Conservation (phyloP, 2,113 vertebrate species). For the Sigmodon hispidus region DNA sequence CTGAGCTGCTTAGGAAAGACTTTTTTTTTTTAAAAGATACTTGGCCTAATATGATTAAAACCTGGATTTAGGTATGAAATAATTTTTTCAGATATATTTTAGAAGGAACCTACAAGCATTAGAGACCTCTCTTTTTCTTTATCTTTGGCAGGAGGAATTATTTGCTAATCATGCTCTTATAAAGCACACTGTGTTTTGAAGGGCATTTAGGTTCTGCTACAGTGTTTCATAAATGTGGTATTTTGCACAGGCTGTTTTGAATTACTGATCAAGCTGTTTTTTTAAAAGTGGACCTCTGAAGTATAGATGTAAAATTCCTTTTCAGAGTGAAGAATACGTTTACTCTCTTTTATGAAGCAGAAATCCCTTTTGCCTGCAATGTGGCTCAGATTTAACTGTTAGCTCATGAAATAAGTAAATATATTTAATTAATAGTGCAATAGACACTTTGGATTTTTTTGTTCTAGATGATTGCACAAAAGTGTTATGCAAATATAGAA, state of each 20-base stretch:
- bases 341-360: conserved; percentile 31
- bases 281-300: conserved; percentile 46
- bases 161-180: conserved; percentile 22
- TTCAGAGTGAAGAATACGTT: conserved; percentile 54
- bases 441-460: conserved; percentile 46
- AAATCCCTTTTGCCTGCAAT: conserved; percentile 51
- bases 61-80: neutral
- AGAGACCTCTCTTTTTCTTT: neutral
- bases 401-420: conserved; percentile 48
- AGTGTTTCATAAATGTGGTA: conserved; percentile 57
- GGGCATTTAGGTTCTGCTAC: conserved; percentile 25
- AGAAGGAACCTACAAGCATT: neutral
- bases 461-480: conserved; percentile 52
- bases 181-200: conserved; percentile 52
- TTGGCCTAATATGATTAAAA: conserved; percentile 31
- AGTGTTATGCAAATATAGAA: conserved; percentile 49
- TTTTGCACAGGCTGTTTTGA: conserved; percentile 69
- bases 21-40: conserved; percentile 29
- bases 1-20: neutral
- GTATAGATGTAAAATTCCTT: conserved; percentile 66
- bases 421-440: conserved; percentile 53
- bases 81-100: conserved; percentile 22
- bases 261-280: conserved; percentile 51
- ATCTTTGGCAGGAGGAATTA: neutral
- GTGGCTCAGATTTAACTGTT: conserved; percentile 55